These are phyloP conservation scores for Mustela lutreola DNA, from an alignment of 2,113 vertebrate genomes.

Conservation along the genomic window DNA sequence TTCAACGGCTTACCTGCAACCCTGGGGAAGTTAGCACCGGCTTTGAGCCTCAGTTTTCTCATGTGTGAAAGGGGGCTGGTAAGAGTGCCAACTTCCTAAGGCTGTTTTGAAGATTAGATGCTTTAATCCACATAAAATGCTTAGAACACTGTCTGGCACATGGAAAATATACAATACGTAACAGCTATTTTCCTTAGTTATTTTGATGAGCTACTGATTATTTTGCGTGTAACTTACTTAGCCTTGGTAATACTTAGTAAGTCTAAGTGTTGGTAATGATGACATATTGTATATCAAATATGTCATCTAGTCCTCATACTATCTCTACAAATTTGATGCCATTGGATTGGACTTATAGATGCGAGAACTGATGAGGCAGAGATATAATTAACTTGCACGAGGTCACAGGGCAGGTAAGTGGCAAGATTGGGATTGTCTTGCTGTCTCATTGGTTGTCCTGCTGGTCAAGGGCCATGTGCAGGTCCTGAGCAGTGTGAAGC, in stretches of 20 bases:
- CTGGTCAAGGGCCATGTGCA: too few species aligned
- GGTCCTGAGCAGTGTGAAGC: rapidly evolving
- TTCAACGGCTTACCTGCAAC: not conserved
- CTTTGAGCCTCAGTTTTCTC: not conserved
- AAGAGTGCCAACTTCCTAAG: not conserved
- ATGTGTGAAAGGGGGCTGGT: not conserved
- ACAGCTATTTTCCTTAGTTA: not conserved
- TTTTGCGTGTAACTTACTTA: not conserved
- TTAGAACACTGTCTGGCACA: not conserved
- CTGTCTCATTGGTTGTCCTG: rapidly evolving
- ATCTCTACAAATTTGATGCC: not conserved
- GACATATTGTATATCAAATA: too few species aligned
- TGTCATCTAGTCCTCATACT: not conserved
- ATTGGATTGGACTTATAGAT: not conserved
- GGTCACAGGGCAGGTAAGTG: not conserved
- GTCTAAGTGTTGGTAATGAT: not conserved
- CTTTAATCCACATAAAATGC: not conserved
- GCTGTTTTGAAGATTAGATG: not conserved
- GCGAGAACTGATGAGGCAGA: not conserved
- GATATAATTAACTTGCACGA: not conserved
- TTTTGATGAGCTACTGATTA: not conserved
- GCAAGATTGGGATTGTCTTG: not conserved
- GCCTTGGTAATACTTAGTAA: not conserved
- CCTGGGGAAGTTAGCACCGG: not conserved
- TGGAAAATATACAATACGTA: not conserved